Percentiles rank a stretch among this genome's conserved stretches.
Evolutionary conservation across 37 sponge, comb jelly and placozoan genomes (phyloP).

Genomic region (Ianthella basta): DNA sequence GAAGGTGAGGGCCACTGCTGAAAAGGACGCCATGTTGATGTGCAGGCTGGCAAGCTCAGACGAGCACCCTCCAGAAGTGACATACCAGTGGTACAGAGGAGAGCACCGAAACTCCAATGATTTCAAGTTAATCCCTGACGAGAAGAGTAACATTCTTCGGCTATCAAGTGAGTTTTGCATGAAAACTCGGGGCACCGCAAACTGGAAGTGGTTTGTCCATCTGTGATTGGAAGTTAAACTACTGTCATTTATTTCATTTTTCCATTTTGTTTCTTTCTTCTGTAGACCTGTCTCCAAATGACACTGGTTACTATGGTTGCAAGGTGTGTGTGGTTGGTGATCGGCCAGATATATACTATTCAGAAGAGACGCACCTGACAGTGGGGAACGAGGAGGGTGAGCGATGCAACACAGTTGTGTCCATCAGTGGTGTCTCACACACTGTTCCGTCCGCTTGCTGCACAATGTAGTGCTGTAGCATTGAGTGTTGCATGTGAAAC

Average conservation of each 20-base stretch:
- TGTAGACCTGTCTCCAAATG: not conserved
- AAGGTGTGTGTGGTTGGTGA: not conserved
- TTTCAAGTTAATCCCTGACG: not conserved
- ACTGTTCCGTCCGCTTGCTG: no score
- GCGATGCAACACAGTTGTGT: no score
- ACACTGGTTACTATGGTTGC: conserved; percentile 2
- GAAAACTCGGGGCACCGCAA: no score
- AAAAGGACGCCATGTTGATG: not conserved
- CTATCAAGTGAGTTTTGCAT: no score
- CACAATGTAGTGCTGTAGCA: no score
- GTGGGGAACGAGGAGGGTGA: not conserved
- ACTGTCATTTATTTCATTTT: no score
- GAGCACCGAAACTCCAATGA: not conserved
- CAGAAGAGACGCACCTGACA: not conserved
- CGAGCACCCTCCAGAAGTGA: not conserved
- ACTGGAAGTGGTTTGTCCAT: no score
- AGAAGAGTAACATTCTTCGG: not conserved
- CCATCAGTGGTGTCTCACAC: no score
- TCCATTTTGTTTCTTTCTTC: not conserved
- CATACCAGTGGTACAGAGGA: conserved; percentile 9
- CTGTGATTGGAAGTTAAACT: no score
- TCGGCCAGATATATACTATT: not conserved
- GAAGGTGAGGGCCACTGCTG: not conserved
- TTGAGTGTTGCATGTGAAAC: no score
- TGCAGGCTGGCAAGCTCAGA: not conserved